phyloP scores from a whole-genome alignment of 2,888 invertebrate genomes.

The Ichneumoninae sp. region DNA sequence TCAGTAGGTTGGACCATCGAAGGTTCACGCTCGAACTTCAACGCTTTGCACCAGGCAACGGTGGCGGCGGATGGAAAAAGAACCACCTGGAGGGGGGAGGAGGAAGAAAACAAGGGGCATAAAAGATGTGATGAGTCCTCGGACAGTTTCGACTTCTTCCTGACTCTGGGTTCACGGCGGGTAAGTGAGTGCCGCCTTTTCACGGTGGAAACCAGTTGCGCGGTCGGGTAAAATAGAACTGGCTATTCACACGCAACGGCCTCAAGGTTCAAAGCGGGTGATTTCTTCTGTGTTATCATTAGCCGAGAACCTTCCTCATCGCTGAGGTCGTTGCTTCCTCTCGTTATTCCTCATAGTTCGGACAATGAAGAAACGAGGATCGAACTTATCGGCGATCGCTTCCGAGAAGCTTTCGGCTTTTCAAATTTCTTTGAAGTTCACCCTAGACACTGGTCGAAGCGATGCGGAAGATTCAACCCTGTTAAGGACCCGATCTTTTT shows the following conservation, averaged over 20 bases:
- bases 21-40: slow-evolving; percentile 37
- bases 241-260: slow-evolving; percentile 26
- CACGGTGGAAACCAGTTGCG: slow-evolving; percentile 38
- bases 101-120: slow-evolving; percentile 54
- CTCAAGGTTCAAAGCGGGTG: slow-evolving; percentile 12
- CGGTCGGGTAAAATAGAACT: slow-evolving; percentile 45
- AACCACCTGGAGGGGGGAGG: slow-evolving; percentile 33
- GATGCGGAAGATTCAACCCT: slow-evolving; percentile 4
- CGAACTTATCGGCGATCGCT: background rate
- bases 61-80: slow-evolving; percentile 39
- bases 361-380: background rate
- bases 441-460: too few relatives aligned
- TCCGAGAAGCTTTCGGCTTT: background rate
- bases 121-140: slow-evolving; percentile 51
- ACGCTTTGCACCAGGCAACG: slow-evolving; percentile 36
- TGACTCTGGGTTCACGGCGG: slow-evolving; percentile 39
- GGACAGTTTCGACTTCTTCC: slow-evolving; percentile 47
- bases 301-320: background rate
- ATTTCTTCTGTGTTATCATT: background rate
- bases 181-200: slow-evolving; percentile 43
- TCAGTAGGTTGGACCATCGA: slow-evolving; percentile 20
- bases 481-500: too few relatives aligned
- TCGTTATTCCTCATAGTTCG: background rate
- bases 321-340: background rate
- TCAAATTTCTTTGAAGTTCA: background rate